Base-by-base conservation (phyloP, 2,888 invertebrate genomes). In the Brachypterus glaber region DNA sequence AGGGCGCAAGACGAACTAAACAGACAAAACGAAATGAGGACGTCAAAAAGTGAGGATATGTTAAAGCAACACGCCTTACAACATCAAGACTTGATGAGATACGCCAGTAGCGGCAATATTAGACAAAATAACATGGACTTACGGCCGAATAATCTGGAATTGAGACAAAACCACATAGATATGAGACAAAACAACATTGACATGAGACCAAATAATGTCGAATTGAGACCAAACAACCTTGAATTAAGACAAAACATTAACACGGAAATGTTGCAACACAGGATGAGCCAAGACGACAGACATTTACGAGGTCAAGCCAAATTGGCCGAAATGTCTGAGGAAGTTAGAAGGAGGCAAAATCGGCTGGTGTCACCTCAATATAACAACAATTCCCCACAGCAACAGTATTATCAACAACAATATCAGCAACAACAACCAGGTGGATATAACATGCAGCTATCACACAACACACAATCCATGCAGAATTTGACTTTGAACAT, bases 271-370 rank as follows among this genome's bases (percentile, higher is more conserved):
- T 32, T 45, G 18, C 48, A 50, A 15, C 52, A 52, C 14, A 35
- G 49, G 17, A 42, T 49, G 13, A 50, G 46, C 32, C 48, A 48
- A 25, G 54, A 54, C 13, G 54, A 54, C 16, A 35, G 52, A 27
- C 43, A 50, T 18, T 30, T 61, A 18, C 48, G 63, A 16, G 72
- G 76, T 1, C 67, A 73, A 29, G 80, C 80, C 0, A 81, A 85
- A 58, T 67, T 85, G 40, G 77, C 79, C 3, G 87, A 87, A 63
- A 54, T 87, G 82, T 78, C 83, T 2, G 85, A 89, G 55, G 85
- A 88, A 58, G 79, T 84, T 7, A 64, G 80, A 41, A 65, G 83
- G 31, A 61, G 80, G 12, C 73, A 73, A 47, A 72, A 69, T 45
- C 63, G 69, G 25, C 45, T 52, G 2, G 33, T 49, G 18, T 27